Base-by-base conservation (phyloP, 1,140 invertebrate species). In the Bombus fervidus region DNA sequence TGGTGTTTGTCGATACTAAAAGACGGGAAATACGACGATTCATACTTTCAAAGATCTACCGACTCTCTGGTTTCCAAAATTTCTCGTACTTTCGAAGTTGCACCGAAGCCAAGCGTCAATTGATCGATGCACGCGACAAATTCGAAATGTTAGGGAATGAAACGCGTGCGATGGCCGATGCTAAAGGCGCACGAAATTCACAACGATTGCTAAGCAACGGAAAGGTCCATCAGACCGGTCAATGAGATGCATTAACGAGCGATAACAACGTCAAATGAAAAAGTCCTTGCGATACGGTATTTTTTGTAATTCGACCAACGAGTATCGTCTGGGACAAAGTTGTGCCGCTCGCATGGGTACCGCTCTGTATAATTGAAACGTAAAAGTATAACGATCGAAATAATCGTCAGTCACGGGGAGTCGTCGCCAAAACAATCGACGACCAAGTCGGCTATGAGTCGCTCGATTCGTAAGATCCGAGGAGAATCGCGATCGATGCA, bases 181-280 rank as follows among this genome's bases (percentile, higher is more conserved):
- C 15, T 41, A 18, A 41, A 41, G 34, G 34, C 43, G 47, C 10
- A 81, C 75, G 39, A 89, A 83, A 81, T 77, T 74, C 34, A 66
- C 31, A 34, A 74, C 64, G 59, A 89, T 77, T 31, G 12, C 66
- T 77, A n/a, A 68, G 37, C 39, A 47, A 5, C 78, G 25, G 64
- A 41, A 83, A 82, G 79, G 78, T 72, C 41, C 74, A 62, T 9
- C 47, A 53, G 37, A n/a, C 31, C 47, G 18, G 18, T 53, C 81
- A 90, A 90, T 89, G 91, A 8, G 86, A 90, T 85, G 73, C 81
- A 91, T 89, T 90, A 91, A 93, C 87, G 80, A 93, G 88, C 87
- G 76, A 87, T 91, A 93, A 91, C 88, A 92, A 93, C 79, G 86
- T 77, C 85, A 87, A 93, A 93, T 93, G 86, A 91, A 92, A 92